Percentiles rank a stretch among this genome's conserved stretches.
Evolutionary conservation across 2,113 vertebrate genomes (phyloP).

Genomic region (Poecile atricapillus): DNA sequence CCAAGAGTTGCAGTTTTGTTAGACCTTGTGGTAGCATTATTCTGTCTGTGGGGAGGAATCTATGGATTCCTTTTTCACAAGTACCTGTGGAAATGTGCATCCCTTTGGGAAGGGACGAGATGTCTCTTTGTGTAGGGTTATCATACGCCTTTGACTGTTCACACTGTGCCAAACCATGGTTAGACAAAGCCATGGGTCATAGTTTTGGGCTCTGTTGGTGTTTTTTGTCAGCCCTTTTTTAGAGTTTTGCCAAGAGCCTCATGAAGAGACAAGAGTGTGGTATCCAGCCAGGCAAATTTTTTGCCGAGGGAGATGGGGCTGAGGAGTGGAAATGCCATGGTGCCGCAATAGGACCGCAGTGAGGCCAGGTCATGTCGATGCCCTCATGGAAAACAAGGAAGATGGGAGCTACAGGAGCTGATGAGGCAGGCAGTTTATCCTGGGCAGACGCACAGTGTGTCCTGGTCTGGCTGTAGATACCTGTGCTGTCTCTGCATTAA

Average conservation of each 20-base stretch:
- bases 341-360: fast-evolving
- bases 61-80: neutral
- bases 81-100: neutral
- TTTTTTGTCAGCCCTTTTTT: neutral
- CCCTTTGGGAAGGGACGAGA: neutral
- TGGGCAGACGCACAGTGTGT: neutral
- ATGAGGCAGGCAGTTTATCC: neutral
- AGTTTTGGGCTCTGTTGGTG: neutral
- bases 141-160: fast-evolving
- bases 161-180: fast-evolving
- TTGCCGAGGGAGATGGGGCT: neutral
- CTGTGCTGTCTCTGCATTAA: neutral
- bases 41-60: neutral
- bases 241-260: neutral
- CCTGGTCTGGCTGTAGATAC: no score
- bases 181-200: fast-evolving
- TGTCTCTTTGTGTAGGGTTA: neutral
- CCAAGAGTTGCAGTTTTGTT: neutral
- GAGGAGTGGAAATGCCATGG: fast-evolving
- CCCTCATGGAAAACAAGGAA: neutral
- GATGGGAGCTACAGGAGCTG: neutral
- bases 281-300: neutral
- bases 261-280: neutral
- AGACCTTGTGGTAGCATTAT: neutral
- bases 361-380: fast-evolving